Conservation (phyloP, 2,113 vertebrate species). For the Pelobates fuscus region DNA sequence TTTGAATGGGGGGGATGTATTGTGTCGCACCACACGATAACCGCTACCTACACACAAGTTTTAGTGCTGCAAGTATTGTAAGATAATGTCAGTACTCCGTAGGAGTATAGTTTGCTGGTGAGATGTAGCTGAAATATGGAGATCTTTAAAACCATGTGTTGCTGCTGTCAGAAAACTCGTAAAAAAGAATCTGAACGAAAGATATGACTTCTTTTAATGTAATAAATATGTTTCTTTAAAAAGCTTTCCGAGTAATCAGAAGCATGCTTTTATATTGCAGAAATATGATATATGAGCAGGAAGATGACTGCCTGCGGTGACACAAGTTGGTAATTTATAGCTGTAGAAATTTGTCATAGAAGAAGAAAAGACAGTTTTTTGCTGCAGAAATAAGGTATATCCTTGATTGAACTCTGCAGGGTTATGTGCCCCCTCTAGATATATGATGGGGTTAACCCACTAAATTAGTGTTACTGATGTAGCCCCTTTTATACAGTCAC, state of each 20-base stretch:
- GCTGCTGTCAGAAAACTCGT: not conserved
- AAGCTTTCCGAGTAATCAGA: not conserved
- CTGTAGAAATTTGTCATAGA: conserved; percentile 14
- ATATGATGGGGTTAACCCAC: too few species aligned
- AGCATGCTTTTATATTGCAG: not conserved
- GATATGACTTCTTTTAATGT: not conserved
- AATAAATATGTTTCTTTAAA: not conserved
- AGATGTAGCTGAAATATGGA: too few species aligned
- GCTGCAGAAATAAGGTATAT: not conserved
- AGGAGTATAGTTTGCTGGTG: too few species aligned
- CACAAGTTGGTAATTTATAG: not conserved
- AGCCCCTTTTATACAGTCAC: too few species aligned
- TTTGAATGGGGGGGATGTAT: too few species aligned
- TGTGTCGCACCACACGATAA: too few species aligned
- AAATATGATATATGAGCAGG: conserved; percentile 7
- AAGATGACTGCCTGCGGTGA: conserved; percentile 4
- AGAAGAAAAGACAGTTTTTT: not conserved
- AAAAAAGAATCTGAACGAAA: not conserved
- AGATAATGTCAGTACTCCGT: too few species aligned
- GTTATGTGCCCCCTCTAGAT: not conserved
- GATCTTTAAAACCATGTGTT: not conserved
- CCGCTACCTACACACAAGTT: too few species aligned
- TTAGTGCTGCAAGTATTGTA: too few species aligned
- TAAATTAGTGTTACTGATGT: too few species aligned
- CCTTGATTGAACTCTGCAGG: conserved; percentile 29